Evolutionary conservation across 2,113 vertebrate species (phyloP).

Genomic region (Serilophus lunatus): DNA sequence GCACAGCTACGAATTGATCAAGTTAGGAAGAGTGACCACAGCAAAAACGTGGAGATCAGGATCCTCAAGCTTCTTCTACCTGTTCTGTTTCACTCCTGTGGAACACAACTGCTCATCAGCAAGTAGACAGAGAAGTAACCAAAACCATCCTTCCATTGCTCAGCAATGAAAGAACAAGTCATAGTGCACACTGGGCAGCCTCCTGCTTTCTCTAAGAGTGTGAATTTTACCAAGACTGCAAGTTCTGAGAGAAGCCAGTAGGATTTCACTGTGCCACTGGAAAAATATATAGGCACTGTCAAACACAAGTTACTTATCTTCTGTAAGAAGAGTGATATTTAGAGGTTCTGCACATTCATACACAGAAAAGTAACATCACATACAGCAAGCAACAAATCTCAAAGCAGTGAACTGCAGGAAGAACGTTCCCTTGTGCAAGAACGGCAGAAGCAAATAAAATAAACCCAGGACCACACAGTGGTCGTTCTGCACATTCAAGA

Average conservation of each 20-base stretch:
- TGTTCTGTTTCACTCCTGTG: not conserved
- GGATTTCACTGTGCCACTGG: not conserved
- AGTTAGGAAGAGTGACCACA: not conserved
- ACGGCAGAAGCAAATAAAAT: not conserved
- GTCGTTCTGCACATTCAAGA: not conserved
- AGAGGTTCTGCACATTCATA: not conserved
- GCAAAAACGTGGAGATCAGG: not conserved
- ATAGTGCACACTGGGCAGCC: fast-evolving
- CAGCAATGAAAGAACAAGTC: not conserved
- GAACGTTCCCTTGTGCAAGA: fast-evolving
- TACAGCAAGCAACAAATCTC: not conserved
- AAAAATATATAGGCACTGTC: not conserved
- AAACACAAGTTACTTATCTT: not conserved
- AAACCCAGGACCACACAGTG: not conserved
- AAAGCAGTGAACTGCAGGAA: not conserved
- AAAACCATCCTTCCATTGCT: not conserved
- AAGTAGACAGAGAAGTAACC: not conserved
- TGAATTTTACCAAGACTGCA: not conserved
- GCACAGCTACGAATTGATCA: not conserved
- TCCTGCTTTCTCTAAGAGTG: not conserved
- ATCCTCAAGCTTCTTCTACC: not conserved
- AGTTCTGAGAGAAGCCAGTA: not conserved
- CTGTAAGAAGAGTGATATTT: not conserved
- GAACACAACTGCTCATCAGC: fast-evolving
- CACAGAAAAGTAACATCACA: fast-evolving